phyloP scores from a whole-genome alignment of 2,797 vertebrate genomes.

The Sebastes miniatus region DNA sequence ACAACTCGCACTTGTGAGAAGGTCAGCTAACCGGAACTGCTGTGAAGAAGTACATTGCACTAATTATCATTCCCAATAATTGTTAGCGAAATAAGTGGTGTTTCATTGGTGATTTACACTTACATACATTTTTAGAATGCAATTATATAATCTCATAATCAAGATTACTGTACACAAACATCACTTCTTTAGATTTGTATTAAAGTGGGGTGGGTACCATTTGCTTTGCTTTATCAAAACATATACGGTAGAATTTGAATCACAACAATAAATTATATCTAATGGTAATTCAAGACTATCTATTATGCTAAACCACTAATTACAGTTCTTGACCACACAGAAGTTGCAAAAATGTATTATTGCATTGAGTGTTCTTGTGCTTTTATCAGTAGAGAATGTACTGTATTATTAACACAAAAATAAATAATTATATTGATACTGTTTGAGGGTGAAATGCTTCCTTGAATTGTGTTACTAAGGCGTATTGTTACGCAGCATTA shows the following conservation, averaged over 20 bases:
- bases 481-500: background rate
- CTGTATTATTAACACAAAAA: background rate
- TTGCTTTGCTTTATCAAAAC: background rate
- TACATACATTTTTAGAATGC: background rate
- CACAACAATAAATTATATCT: background rate
- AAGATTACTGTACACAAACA: background rate
- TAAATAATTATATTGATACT: background rate
- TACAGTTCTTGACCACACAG: background rate
- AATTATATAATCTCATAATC: background rate
- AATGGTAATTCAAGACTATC: background rate
- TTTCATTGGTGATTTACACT: background rate
- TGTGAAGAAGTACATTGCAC: background rate
- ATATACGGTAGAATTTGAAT: background rate
- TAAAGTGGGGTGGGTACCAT: too few relatives aligned
- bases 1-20: background rate
- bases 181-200: background rate
- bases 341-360: background rate
- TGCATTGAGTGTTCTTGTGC: background rate
- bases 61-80: background rate
- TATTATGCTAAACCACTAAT: background rate
- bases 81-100: background rate
- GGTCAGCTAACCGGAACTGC: background rate
- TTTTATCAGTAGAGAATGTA: background rate
- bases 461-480: background rate
- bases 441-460: background rate